Conservation (phyloP, 2,888 invertebrate genomes). For the Oithona nana region DNA sequence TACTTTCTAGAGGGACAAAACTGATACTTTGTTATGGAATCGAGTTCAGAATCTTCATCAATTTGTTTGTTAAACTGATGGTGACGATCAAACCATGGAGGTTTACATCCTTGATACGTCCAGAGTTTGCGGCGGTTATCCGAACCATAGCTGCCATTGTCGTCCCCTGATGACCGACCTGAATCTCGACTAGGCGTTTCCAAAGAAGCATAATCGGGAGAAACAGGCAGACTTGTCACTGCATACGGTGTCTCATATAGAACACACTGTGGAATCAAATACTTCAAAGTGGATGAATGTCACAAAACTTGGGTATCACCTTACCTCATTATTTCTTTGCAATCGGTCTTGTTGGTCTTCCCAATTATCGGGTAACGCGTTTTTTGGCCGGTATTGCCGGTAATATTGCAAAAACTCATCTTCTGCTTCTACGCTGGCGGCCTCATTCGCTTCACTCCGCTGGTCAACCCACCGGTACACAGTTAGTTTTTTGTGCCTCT, state of each 20-base stretch:
- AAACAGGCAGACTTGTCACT: not conserved
- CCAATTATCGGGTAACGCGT: not conserved
- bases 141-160: not conserved
- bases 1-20: no score
- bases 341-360: not conserved
- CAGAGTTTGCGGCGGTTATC: not conserved
- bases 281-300: no score
- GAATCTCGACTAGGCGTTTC: conserved; percentile 10
- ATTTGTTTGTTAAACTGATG: not conserved
- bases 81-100: not conserved
- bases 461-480: no score
- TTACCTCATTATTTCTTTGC: not conserved
- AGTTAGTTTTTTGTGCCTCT: no score
- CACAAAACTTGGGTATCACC: no score
- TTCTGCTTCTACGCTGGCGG: no score
- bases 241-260: not conserved
- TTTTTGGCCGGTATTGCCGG: not conserved
- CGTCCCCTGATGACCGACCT: conserved; percentile 5
- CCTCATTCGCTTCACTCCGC: no score
- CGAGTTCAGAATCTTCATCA: not conserved
- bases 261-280: no score
- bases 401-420: conserved; percentile 13
- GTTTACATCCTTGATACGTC: no score
- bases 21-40: no score
- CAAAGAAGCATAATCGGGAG: no score